A percentile compares a stretch with the other conserved stretches of the same genome.
phyloP scores from a whole-genome alignment of 2,797 vertebrate species.

The Octomys mimax region DNA sequence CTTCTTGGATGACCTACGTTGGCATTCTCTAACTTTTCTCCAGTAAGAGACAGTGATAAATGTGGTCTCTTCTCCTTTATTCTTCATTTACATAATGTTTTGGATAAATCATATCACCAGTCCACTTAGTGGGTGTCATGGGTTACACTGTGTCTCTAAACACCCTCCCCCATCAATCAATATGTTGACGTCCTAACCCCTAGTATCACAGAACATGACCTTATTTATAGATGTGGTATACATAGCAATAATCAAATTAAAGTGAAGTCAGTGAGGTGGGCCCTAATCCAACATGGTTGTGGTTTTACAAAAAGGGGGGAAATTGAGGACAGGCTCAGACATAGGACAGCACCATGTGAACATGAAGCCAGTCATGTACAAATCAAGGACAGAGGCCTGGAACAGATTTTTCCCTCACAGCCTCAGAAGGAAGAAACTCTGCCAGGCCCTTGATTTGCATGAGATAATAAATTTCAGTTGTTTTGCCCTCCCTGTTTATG shows the following conservation, averaged over 20 bases:
- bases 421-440: neutral
- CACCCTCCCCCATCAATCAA: neutral
- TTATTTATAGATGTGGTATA: neutral
- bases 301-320: neutral
- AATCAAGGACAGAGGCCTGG: neutral
- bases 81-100: slow-evolving; percentile 7
- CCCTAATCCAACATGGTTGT: neutral
- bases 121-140: neutral
- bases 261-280: neutral
- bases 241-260: neutral
- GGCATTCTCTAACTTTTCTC: neutral
- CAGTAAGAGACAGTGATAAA: neutral
- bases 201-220: neutral
- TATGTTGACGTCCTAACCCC: neutral
- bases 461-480: neutral
- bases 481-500: neutral
- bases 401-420: neutral
- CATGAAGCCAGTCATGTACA: neutral
- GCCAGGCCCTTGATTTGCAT: neutral
- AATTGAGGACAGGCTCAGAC: neutral
- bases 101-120: neutral
- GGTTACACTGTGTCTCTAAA: neutral
- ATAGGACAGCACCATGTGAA: neutral
- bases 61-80: neutral
- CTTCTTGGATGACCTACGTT: neutral